Evolutionary conservation across 2,888 invertebrate species (phyloP).

Genomic region (Acanthosepion pharaonis): DNA sequence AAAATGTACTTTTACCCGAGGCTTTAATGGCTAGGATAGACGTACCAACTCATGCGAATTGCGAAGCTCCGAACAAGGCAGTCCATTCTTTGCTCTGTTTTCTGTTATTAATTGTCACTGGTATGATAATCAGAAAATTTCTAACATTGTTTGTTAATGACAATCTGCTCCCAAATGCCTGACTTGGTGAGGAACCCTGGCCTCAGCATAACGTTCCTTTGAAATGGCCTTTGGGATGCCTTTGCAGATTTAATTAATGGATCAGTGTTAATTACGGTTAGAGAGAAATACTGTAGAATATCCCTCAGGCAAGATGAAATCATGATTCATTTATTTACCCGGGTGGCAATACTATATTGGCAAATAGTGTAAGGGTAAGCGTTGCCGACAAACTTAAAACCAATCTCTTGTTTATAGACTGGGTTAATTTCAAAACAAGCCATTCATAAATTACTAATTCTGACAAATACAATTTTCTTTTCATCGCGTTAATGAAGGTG

Average conservation of each 20-base stretch:
- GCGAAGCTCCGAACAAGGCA: too few species aligned
- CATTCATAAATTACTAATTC: background rate
- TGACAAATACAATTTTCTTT: constrained; percentile 33
- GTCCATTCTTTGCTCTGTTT: background rate
- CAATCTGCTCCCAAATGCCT: background rate
- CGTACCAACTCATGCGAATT: too few species aligned
- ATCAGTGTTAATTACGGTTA: background rate
- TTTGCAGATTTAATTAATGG: constrained; percentile 9
- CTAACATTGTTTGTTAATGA: background rate
- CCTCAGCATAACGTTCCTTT: background rate
- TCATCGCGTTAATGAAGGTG: background rate
- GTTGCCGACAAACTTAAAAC: background rate
- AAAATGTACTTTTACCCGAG: too few species aligned
- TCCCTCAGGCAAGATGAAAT: background rate
- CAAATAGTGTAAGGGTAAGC: background rate
- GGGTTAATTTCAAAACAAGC: background rate
- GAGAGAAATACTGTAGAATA: background rate
- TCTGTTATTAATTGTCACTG: background rate
- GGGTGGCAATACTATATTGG: background rate
- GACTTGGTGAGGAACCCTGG: background rate
- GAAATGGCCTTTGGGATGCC: constrained; percentile 7
- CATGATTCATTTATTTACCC: background rate
- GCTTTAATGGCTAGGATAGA: too few species aligned
- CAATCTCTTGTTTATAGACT: background rate
- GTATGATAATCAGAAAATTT: background rate